Conservation (phyloP, 1,140 invertebrate genomes). For the Aphelenchoides fujianensis region DNA sequence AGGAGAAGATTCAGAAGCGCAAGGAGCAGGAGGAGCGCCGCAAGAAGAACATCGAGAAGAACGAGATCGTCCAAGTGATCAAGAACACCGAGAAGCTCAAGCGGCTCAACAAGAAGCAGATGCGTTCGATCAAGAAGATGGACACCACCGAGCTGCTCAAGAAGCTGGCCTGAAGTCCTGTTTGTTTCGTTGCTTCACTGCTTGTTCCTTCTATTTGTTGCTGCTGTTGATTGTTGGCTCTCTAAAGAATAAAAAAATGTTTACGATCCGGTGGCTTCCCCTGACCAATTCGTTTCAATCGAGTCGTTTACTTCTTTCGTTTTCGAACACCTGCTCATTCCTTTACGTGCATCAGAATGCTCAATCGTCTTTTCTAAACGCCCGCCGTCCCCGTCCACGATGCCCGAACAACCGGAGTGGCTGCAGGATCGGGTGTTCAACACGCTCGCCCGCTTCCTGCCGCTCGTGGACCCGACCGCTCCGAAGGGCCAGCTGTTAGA, state of each 20-base stretch:
- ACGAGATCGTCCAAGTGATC: conserved; percentile 22
- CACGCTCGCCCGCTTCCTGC: background rate
- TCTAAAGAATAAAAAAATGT: too few species aligned
- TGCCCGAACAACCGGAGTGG: too few species aligned
- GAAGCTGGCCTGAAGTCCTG: background rate
- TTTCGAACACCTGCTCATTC: too few species aligned
- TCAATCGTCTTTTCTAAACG: too few species aligned
- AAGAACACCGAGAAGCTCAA: conserved; percentile 20
- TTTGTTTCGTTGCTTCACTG: background rate
- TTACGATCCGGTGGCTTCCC: too few species aligned
- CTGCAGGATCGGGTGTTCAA: background rate
- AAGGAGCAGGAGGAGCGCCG: conserved; percentile 15
- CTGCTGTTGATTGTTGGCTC: too few species aligned
- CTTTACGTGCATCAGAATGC: too few species aligned
- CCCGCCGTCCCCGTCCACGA: too few species aligned
- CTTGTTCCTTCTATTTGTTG: background rate
- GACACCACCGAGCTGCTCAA: conserved; percentile 13
- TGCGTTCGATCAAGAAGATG: conserved; percentile 11
- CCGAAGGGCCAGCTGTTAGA: background rate
- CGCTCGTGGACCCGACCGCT: background rate
- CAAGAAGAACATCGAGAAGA: conserved; percentile 15
- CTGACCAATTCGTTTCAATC: too few species aligned
- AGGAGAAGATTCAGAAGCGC: background rate
- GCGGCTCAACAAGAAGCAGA: conserved; percentile 10
- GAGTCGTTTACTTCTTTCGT: conserved; percentile 5